Base-by-base conservation (phyloP, 2,113 vertebrate species). In the Syrrhaptes paradoxus region DNA sequence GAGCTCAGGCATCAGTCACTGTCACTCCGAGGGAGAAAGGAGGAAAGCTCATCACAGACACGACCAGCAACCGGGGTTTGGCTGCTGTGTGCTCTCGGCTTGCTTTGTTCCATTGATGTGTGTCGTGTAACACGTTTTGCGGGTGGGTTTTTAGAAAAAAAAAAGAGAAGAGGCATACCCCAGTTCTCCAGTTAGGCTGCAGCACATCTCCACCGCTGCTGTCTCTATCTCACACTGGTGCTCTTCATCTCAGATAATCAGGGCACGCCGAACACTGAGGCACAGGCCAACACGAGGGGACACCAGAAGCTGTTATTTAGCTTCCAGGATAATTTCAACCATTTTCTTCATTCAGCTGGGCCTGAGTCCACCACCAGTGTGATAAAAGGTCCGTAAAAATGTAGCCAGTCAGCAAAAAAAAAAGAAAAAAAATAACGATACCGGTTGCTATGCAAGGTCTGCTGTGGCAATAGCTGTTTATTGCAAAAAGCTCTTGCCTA, bases 361-460 rank as follows among this genome's bases (percentile, higher is more conserved):
- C 83, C 85, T 61, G 49, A 67, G 28, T 80, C 43, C 66, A 86
- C 79, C 82, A 52, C 46, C 24, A 52, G 67, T 52, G 76, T 57
- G 86, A 61, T 32, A 19, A 79, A 91, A 87, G 83, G 87, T 74
- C 94, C 93, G 22, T 29, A 7, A 74, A 95, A 88, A 93, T 63
- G 88, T 94, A 91, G 95, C 91, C 93, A 95, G 96, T 41, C 82
- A 97, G 94, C 77, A 89, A 94, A 90, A 93, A 95, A 91, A 29
- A 17, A 13, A 36, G 13, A 10, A 13, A 19, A 32, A 43, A 43
- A 36, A 52, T 92, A 75, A 61, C 16, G 82, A 72, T 77, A 95
- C 41, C 6, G 15, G 93, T 91, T 78, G 91, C 96, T 96, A 96
- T 96, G 94, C 95, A 96, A 96, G 93, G 95, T 78, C 90, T 86